Base-by-base conservation (phyloP, 2,888 invertebrate genomes). In the Metopia argyrocephala region DNA sequence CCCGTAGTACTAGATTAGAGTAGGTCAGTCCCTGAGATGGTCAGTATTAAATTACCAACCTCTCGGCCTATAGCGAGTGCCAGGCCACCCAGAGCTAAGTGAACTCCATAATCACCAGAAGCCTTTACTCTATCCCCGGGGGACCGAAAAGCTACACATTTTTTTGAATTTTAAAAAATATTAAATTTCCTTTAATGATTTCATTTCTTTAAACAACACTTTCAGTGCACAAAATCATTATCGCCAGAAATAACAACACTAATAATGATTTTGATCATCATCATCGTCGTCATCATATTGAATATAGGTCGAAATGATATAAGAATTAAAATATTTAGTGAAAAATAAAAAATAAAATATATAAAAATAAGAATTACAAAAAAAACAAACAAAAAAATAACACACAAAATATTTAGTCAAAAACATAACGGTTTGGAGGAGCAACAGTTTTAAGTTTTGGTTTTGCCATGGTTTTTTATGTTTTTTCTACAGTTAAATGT, bases 241-340 rank as follows among this genome's bases (percentile, higher is more conserved):
- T 64, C 45, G 15, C 57, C 62, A 50, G 38, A 62, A 46, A 46
- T 25, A 38, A 61, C 52, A 61, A 46, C 45, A 21, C 6, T 75
- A 28, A 76, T 76, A 31, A 75, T 75, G 21, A 9, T 25, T 25
- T 52, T 46, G 50, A 56, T 46, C 45, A 79, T 62, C 71, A 69
- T 68, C 68, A 21, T 62, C 71, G 62, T 70, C 54, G 61, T 81
- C 76, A 70, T 64, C 50, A 71, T 50, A 74, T 71, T 28, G 66
- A 75, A 81, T 81, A 78, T 81, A 75, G 81, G 81, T 81, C 81
- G 81, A 75, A 81, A 78, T 81, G 81, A 81, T 81, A 81, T 81
- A 81, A 81, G 78, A 81, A 81, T 81, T 81, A 81, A 81, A 81
- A 69, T 78, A 81, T 66, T 59, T 71, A 65, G 45, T 31, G 45